Base-by-base conservation (phyloP, 1,140 invertebrate genomes). In the Ceratina japonica region DNA sequence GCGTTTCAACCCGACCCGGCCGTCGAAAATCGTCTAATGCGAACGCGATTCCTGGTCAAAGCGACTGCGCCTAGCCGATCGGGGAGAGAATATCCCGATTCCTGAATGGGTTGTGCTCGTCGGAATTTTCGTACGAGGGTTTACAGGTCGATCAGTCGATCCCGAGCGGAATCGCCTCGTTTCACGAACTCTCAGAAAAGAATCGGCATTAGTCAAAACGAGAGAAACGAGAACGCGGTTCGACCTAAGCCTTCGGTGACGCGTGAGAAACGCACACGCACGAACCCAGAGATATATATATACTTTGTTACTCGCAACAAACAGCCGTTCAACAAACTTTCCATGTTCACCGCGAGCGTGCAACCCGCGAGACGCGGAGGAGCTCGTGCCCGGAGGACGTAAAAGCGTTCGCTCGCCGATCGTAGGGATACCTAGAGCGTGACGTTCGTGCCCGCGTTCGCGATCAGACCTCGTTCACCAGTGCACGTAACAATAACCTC, bases 41-140 rank as follows among this genome's bases (percentile, higher is more conserved):
- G 37, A 44, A 44, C 37, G 37, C 37, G 37, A 44, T 44, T 44
- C 10, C 37, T 44, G 37, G 5, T 44, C 5, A 44, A 49, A 65
- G 31, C n/a, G 49, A 31, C 63, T n/a, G n/a, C 4, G 20, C 12
- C 49, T n/a, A n/a, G 18, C 24, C 13, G 51, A 69, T 69, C 56
- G 59, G 49, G 22, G 27, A 4, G 49, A 31, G 66, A 54, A 51
- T 71, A 44, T 44, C 10, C 37, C 51, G 54, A 80, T 49, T 84
- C 64, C 72, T 73, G 81, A 84, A 84, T 83, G 77, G 27, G 76
- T 31, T 44, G 37, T 65, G 56, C 73, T 44, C 69, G 75, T 75
- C 62, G 76, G n/a, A 83, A 58, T 73, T 75, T 82, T 44, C 27
- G n/a, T 59, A 49, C 76, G 72, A 80, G 52, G 58, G 63, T 73